Evolutionary conservation across 2,797 vertebrate species (phyloP), one percentile per base, ranked within the genome.

Genomic region (Fistularia commersonii): DNA sequence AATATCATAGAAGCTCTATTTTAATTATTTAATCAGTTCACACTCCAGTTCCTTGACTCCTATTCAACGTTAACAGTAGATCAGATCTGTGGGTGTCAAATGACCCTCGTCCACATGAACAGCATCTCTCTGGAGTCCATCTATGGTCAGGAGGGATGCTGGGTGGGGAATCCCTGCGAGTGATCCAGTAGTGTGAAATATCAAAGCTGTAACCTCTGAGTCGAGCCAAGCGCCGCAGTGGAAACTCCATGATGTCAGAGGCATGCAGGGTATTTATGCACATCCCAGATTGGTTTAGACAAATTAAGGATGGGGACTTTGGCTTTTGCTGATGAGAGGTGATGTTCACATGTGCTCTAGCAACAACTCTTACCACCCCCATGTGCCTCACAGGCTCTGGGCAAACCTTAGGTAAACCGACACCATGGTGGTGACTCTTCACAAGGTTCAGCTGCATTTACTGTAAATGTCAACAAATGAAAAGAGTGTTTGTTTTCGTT

Each of bases 211-310:
- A 54, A 77, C 77, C 72, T 69, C 45, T 46, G 64, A 57, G 57
- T 45, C 53, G 67, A 71, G 54, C 65, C 12, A 14, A 69, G 58
- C 48, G 1, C 77, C 57, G 72, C 83, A 85, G 79, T 87, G 84
- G 84, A 88, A 88, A 85, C 82, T 88, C 80, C 84, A 81, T 87
- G 86, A 88, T 84, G 82, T 83, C 83, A 82, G 64, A 72, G 72
- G 57, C 73, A 79, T 36, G 66, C 55, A 8, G 43, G 58, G 65
- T 7, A 75, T 82, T 64, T 43, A 49, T 65, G 57, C 66, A 15
- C 46, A 61, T 72, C 70, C 63, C 73, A 76, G 67, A 81, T 61
- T 53, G 64, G 58, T 72, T 80, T 64, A 41, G 63, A 77, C 74
- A 80, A 66, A 67, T 76, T 65, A 74, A 58, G 54, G 62, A 62